Conservation (phyloP, 2,888 invertebrate species). For the Volucella inanis region DNA sequence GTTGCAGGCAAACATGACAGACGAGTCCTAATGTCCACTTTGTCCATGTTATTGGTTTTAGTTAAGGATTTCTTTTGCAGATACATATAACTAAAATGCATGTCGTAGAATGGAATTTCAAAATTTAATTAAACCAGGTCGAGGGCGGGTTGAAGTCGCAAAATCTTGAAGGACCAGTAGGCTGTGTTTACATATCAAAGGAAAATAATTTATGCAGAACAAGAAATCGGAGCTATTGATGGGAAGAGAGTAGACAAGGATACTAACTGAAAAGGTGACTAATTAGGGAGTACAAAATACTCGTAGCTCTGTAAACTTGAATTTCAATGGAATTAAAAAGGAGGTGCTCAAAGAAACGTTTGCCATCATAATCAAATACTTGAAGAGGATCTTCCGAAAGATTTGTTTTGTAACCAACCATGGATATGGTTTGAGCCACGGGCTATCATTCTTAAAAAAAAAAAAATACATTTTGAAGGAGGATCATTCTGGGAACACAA, state of each 20-base stretch:
- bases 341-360: too few species aligned
- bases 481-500: too few species aligned
- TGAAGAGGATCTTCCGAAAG: too few species aligned
- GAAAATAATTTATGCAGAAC: conserved; percentile 28
- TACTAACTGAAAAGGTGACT: background rate
- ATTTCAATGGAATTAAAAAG: too few species aligned
- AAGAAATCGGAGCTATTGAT: conserved; percentile 11
- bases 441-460: too few species aligned
- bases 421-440: too few species aligned
- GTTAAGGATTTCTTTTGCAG: conserved; percentile 38
- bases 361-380: too few species aligned
- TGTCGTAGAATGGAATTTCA: conserved; percentile 41
- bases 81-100: conserved; percentile 5
- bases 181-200: conserved; percentile 41
- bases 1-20: background rate
- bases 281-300: background rate
- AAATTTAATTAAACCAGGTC: conserved; percentile 58
- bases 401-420: too few species aligned
- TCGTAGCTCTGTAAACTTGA: too few species aligned
- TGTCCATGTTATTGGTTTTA: conserved; percentile 39
- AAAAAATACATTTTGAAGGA: too few species aligned
- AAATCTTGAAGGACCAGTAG: background rate
- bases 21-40: conserved; percentile 38
- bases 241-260: background rate
- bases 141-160: background rate